A percentile compares a stretch with the other conserved stretches of the same genome.
phyloP scores from a whole-genome alignment of 2,113 vertebrate genomes.

The Misgurnus anguillicaudatus region DNA sequence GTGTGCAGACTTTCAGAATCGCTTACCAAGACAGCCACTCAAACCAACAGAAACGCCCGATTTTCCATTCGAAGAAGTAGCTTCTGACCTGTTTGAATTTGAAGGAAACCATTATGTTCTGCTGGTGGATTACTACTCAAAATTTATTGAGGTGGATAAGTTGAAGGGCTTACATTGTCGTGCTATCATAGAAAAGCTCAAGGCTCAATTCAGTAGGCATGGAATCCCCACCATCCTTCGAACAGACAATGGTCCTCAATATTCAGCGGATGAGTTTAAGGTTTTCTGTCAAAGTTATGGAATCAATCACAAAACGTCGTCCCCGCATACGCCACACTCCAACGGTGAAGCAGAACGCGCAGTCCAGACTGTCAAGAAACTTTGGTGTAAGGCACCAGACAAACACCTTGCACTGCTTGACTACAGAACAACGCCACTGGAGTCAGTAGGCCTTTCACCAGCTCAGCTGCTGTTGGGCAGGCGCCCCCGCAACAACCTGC shows the following conservation, averaged over 20 bases:
- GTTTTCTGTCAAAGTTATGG: constrained; percentile 35
- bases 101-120: constrained; percentile 34
- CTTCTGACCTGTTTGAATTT: constrained; percentile 45
- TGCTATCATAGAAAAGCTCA: constrained; percentile 31
- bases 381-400: constrained; percentile 33
- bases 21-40: constrained; percentile 25
- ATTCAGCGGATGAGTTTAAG: constrained; percentile 29
- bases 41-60: constrained; percentile 36
- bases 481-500: constrained; percentile 24
- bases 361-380: constrained; percentile 11
- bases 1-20: constrained; percentile 46
- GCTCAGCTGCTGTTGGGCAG: constrained; percentile 44
- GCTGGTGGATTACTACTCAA: constrained; percentile 41
- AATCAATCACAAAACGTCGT: constrained; percentile 4
- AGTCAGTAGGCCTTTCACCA: neutral
- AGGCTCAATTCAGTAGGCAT: constrained; percentile 47
- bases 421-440: constrained; percentile 14
- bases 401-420: constrained; percentile 38
- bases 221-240: constrained; percentile 14
- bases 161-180: constrained; percentile 21
- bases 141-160: constrained; percentile 39
- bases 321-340: constrained; percentile 33
- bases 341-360: constrained; percentile 35
- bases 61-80: constrained; percentile 40
- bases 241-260: constrained; percentile 37